Evolutionary conservation across 2,888 invertebrate species (phyloP), one percentile per base, ranked within the genome.

Genomic region (Leptopilina myrica): DNA sequence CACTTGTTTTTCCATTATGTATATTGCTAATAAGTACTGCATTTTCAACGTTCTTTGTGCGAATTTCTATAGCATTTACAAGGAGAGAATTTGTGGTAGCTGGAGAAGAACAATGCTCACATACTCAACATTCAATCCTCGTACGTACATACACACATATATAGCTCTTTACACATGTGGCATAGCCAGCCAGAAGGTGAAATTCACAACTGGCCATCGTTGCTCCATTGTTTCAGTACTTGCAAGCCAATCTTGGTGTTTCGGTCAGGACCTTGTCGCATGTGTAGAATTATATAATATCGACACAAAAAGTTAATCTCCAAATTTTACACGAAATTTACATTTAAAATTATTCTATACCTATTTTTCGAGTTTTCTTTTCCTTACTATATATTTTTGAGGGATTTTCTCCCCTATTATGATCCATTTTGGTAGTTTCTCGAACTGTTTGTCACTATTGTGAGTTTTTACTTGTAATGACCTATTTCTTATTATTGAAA

Each of bases 1-100:
- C 40, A 73, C 73, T 73, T 56, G 73, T 53, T 73, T 33, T 73
- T 73, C 73, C 73, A 73, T 73, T 73, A 73, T 73, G 56, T 46
- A 56, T 73, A 73, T 73, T 73, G 56, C 73, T 73, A 73, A 73
- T 73, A 73, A 73, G 73, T 33, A 73, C 73, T 56, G 26, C 73
- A 56, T 73, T 73, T 73, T n/a, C 73, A 56, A n/a, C 56, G 56
- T 73, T 73, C 73, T 73, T 73, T 73, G 73, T 73, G 56, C 9
- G 73, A 26, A 73, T 53, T 73, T 73, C 73, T 56, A 73, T 73
- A 73, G 73, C 53, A 73, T 56, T 73, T 73, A 33, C 73, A 73
- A 73, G 56, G 33, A 56, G 73, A 56, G 73, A 73, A 73, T 73
- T 73, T 56, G 73, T 73, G 73, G 56, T 56, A 56, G 73, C 56